phyloP scores from a whole-genome alignment of 2,888 invertebrate species.

The Labia minor region DNA sequence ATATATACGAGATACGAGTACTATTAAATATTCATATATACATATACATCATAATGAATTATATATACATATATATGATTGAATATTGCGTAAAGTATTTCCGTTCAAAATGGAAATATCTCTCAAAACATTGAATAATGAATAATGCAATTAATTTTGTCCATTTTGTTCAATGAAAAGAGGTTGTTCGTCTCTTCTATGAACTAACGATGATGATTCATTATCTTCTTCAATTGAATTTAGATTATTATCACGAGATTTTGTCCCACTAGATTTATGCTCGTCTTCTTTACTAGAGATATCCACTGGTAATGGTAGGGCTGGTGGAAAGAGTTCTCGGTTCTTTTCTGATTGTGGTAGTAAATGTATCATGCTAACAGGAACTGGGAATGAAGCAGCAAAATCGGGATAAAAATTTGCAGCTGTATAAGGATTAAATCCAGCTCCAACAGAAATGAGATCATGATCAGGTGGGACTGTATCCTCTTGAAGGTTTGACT shows the following conservation, averaged over 20 bases:
- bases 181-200: constrained; percentile 22
- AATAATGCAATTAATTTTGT: constrained; percentile 24
- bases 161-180: constrained; percentile 26
- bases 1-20: neutral
- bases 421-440: constrained; percentile 51
- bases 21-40: neutral
- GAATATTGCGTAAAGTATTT: neutral
- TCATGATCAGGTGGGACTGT: constrained; percentile 24
- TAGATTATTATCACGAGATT: constrained; percentile 24
- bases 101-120: constrained; percentile 18
- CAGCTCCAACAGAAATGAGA: constrained; percentile 40
- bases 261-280: constrained; percentile 21
- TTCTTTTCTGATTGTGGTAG: constrained; percentile 69
- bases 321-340: constrained; percentile 37
- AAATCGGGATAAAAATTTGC: constrained; percentile 78
- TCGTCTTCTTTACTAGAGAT: constrained; percentile 24
- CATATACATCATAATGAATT: neutral
- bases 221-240: constrained; percentile 23
- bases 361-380: constrained; percentile 73
- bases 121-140: constrained; percentile 15
- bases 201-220: constrained; percentile 19
- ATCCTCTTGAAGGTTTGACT: constrained; percentile 23
- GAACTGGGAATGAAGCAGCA: constrained; percentile 65
- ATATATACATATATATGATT: neutral
- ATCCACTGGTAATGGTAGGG: constrained; percentile 25